A percentile compares a stretch with the other conserved stretches of the same genome.
phyloP scores from a whole-genome alignment of 2,888 invertebrate species.

The Hypomecis atomaria region DNA sequence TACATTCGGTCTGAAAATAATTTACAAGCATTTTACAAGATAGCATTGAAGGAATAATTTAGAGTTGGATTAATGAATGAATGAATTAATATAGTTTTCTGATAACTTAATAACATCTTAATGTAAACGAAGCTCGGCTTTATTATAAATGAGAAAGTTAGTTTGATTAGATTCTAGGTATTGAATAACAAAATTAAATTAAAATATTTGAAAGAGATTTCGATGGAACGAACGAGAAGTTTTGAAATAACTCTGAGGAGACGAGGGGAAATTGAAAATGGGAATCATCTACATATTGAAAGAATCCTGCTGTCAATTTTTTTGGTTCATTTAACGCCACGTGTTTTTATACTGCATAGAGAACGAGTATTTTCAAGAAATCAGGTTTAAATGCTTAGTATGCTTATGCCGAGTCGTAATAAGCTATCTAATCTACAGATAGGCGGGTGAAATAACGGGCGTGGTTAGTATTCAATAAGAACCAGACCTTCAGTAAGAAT shows the following conservation, averaged over 20 bases:
- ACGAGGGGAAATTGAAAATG: no score
- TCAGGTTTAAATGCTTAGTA: no score
- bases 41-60: conserved; percentile 12
- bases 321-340: no score
- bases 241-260: no score
- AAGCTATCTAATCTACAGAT: no score
- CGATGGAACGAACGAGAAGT: no score
- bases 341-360: no score
- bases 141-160: conserved; percentile 1
- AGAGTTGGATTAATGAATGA: conserved; percentile 5
- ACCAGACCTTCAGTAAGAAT: background rate
- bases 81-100: conserved; percentile 4
- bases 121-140: background rate
- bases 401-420: no score
- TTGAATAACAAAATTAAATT: background rate
- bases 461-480: background rate
- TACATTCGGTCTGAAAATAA: conserved; percentile 19
- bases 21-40: conserved; percentile 22
- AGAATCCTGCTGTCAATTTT: no score
- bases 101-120: conserved; percentile 10
- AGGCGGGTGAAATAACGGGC: no score
- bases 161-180: background rate
- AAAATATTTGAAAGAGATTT: background rate
- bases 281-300: no score
- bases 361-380: no score